Base-by-base conservation (phyloP, 2,888 invertebrate genomes). In the Sarcophaga variegata region DNA sequence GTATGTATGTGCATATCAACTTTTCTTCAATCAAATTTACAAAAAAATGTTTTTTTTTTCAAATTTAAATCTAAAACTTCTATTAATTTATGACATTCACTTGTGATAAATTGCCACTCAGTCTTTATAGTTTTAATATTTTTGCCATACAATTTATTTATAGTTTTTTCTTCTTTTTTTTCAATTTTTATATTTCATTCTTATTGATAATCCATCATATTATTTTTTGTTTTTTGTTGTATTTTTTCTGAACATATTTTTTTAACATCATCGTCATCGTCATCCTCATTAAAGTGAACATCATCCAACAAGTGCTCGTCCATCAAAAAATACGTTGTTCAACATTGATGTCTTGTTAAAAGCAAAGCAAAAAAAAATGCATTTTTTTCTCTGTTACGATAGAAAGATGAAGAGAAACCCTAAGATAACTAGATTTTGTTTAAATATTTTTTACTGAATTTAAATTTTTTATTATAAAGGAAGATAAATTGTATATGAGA, bases 241-340 rank as follows among this genome's bases (percentile, higher is more conserved):
- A 10, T 14, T 37, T 22, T 22, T 62, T 14, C 8, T 63, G 62
- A 71, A 60, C 54, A 64, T 60, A 69, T 37, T 45, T 69, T 14
- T 49, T 54, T 74, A 22, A 22, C 22, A 22, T 22, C 22, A 25
- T 25, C 54, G 75, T 59, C 79, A 22, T 79, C 83, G 59, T 83
- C 54, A 66, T 83, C 67, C 49, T 66, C 25, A 66, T 66, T 37
- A 49, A 72, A 78, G 60, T 67, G 67, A 72, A 83, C 78, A 78
- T 78, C 78, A 83, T 79, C 63, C 70, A 83, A 83, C 79, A 83
- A 83, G 59, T 83, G 79, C 79, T 79, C 83, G 79, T 79, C 74
- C 83, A 83, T 83, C 83, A 83, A 83, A 83, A 74, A 74, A 11
- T 76, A 17, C 77, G 62, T 72, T 60, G 72, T 78, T 71, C 2